Evolutionary conservation across 2,888 invertebrate species (phyloP), one percentile per base, ranked within the genome.

Genomic region (Sympetrum striolatum): DNA sequence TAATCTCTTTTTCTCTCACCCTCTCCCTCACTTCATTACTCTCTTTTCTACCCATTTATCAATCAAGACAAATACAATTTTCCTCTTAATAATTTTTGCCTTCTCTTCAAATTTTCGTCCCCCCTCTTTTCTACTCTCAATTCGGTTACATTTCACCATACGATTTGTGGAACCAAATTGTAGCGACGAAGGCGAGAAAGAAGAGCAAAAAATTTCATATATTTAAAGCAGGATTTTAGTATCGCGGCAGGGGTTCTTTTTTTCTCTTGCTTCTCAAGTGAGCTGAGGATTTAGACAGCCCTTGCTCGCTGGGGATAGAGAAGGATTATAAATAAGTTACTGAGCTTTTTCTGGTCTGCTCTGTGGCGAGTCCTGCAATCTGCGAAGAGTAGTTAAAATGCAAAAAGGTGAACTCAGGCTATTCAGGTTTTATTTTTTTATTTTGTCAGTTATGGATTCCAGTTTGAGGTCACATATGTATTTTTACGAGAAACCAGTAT

Each of bases 241-340:
- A n/a, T 86, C 22, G 86, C 39, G 86, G 60, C 2, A 14, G 12
- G 60, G 18, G 48, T 91, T 91, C 91, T 91, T 91, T 91, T 91
- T 91, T 91, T 91, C 91, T 90, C 91, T 90, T 91, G 90, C 91
- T 90, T 91, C 91, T 91, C 91, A 91, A 91, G 90, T 91, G 91
- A 12, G 73, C 22, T 31, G 22, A 31, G 73, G 73, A 73, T 73
- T 73, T 73, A 31, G 31, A 31, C 73, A 31, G 73, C 31, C 31
- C 12, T n/a, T 64, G 64, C 64, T 73, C 73, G 73, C 14, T 73
- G 31, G 25, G 73, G 73, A 73, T 73, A 73, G 73, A 14, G 22
- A 22, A 73, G 31, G 31, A 31, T 73, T 73, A 73, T 73, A 73
- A 73, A 73, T 73, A 31, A 25, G 73, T 73, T 73, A 31, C 25